These are phyloP conservation scores for Thomomys bottae DNA, from an alignment of 2,113 vertebrate genomes.

Conservation along the genomic window DNA sequence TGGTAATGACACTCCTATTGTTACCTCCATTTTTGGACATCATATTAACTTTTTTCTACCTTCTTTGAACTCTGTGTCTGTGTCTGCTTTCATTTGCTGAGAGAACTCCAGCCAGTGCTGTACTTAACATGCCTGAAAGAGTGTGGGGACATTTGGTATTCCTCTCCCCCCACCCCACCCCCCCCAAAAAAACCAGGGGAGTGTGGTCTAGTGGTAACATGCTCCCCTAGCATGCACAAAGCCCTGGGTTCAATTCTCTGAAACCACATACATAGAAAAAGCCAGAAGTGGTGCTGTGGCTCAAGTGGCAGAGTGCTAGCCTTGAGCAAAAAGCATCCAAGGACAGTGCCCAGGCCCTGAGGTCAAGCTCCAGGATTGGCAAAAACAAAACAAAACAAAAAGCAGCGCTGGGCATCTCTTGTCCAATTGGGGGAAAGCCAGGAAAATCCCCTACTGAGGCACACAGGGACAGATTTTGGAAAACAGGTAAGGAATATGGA, in stretches of 20 bases:
- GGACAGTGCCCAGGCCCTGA: no score
- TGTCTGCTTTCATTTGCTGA: neutral
- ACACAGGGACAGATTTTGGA: neutral
- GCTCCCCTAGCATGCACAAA: no score
- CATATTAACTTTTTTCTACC: neutral
- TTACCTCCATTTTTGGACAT: neutral
- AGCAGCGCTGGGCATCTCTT: neutral
- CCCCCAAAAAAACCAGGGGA: neutral
- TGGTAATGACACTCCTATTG: neutral
- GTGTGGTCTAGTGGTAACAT: no score
- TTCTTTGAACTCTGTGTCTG: constrained; percentile 24
- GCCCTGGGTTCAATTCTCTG: no score
- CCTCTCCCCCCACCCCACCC: no score
- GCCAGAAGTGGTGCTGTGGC: no score
- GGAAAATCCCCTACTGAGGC: neutral
- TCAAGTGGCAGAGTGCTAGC: no score
- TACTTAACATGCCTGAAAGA: neutral
- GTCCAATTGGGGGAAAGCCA: constrained; percentile 8
- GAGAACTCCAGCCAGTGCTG: constrained; percentile 9
- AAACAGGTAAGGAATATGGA: neutral
- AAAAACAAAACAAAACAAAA: neutral
- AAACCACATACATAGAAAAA: no score
- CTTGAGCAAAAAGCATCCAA: no score
- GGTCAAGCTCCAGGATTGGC: no score
- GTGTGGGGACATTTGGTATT: no score